Conservation (phyloP, 2,888 invertebrate genomes). For the Allygus modestus region DNA sequence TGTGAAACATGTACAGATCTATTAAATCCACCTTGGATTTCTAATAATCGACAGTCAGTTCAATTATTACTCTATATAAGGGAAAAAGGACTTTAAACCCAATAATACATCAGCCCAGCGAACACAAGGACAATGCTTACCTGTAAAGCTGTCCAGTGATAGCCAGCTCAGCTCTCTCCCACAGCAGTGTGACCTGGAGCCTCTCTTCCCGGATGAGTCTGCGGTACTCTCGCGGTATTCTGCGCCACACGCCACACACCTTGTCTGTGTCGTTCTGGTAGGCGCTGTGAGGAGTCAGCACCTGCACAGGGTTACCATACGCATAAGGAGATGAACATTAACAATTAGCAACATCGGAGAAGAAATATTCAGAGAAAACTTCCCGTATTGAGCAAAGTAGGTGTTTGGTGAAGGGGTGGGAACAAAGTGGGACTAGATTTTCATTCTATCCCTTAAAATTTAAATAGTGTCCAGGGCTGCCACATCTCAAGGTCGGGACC, state of each 20-base stretch:
- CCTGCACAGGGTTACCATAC: constrained; percentile 72
- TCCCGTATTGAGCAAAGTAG: no score
- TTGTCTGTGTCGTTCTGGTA: constrained; percentile 93
- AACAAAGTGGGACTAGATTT: no score
- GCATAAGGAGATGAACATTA: constrained; percentile 76
- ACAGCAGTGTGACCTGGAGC: constrained; percentile 86
- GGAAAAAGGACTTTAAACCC: neutral
- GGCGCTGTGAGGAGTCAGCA: constrained; percentile 78
- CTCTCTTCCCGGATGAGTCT: constrained; percentile 87
- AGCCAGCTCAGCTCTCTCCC: constrained; percentile 81
- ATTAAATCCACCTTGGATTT: no score
- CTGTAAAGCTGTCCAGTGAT: constrained; percentile 71
- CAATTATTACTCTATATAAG: no score
- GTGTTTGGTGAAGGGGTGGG: no score
- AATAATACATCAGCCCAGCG: no score
- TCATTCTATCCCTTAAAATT: no score
- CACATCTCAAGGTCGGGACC: no score
- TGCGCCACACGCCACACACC: constrained; percentile 93
- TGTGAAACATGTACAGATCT: no score
- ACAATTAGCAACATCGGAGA: neutral
- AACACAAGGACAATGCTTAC: constrained; percentile 63
- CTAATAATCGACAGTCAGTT: no score
- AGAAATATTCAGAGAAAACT: no score
- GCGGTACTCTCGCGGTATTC: constrained; percentile 90
- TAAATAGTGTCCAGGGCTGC: no score